phyloP scores from a whole-genome alignment of 1,140 invertebrate species.

The Laodelphax striatellus region DNA sequence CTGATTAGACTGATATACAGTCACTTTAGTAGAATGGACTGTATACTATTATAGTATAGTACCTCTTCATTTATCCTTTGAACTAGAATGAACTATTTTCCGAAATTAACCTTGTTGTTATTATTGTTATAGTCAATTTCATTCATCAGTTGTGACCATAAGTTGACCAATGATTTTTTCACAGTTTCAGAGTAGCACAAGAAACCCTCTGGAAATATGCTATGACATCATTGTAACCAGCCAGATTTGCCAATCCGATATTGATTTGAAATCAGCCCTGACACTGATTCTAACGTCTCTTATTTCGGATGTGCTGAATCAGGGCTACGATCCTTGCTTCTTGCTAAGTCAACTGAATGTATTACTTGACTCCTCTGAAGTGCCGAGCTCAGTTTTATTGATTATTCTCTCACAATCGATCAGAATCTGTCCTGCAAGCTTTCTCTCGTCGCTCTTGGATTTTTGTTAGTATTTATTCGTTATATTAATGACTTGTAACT shows the following conservation, averaged over 20 bases:
- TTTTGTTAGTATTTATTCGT: not conserved
- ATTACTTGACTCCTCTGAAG: not conserved
- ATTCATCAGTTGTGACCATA: not conserved
- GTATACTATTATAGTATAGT: too few relatives aligned
- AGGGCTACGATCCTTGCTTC: not conserved
- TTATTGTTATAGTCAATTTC: too few relatives aligned
- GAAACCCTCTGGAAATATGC: not conserved
- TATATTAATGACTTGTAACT: too few relatives aligned
- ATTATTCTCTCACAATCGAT: not conserved
- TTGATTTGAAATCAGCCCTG: not conserved
- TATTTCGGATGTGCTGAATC: not conserved
- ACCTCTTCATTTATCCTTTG: too few relatives aligned
- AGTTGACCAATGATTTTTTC: not conserved
- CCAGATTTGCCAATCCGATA: not conserved
- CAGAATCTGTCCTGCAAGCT: not conserved
- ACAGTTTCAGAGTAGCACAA: not conserved
- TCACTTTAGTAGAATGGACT: too few relatives aligned
- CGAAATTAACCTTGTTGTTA: too few relatives aligned
- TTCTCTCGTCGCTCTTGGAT: not conserved
- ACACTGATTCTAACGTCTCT: not conserved
- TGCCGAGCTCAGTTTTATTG: not conserved
- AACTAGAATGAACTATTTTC: too few relatives aligned
- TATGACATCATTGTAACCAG: not conserved
- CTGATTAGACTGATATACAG: too few relatives aligned
- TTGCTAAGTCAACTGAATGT: not conserved